phyloP scores from a whole-genome alignment of 2,113 vertebrate genomes.

The Ifrita kowaldi region DNA sequence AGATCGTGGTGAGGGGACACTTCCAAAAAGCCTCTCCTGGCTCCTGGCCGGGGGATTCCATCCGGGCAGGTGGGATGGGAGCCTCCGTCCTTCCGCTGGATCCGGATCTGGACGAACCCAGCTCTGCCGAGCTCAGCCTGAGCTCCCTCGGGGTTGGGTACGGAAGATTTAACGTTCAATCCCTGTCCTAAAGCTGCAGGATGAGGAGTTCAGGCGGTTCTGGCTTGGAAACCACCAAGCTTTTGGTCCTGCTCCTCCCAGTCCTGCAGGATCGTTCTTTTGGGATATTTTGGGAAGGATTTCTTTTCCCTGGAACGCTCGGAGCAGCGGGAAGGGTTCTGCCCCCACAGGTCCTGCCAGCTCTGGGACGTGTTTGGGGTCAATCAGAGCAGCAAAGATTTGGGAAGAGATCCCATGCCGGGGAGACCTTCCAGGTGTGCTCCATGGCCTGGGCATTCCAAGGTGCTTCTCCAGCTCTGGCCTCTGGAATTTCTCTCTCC shows the following conservation, averaged over 20 bases:
- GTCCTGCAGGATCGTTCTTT: accelerated
- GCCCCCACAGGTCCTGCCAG: background rate
- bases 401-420: background rate
- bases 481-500: background rate
- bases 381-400: background rate
- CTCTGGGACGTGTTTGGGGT: background rate
- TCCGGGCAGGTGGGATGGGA: background rate
- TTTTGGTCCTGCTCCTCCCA: background rate
- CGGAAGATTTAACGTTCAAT: background rate
- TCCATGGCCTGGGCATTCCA: accelerated
- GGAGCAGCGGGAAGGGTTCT: background rate
- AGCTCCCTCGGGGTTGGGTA: background rate
- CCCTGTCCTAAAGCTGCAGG: background rate
- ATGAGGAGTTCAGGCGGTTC: background rate
- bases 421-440: background rate
- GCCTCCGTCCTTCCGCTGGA: background rate
- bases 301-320: background rate
- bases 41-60: background rate
- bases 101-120: background rate
- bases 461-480: background rate
- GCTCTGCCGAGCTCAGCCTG: background rate
- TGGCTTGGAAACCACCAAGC: background rate
- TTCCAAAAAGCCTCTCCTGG: background rate
- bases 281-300: background rate
- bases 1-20: background rate